A percentile compares a stretch with the other conserved stretches of the same genome.
Evolutionary conservation across 2,797 vertebrate species (phyloP).

Genomic region (Erpetoichthys calabaricus): DNA sequence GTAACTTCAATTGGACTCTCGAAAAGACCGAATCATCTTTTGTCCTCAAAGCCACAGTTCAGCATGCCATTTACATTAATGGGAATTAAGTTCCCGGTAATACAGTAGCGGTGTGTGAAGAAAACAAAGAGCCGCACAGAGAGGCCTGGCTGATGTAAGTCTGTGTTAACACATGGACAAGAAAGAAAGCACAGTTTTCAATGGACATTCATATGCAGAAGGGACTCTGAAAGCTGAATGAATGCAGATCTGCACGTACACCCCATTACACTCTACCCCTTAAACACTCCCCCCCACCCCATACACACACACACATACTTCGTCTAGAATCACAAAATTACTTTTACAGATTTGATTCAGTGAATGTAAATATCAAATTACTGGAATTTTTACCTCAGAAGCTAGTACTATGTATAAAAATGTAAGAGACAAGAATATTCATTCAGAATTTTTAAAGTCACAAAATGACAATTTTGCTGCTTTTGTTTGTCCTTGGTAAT

Average conservation of each 20-base stretch:
- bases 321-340: constrained; percentile 20
- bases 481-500: no score
- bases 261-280: constrained; percentile 22
- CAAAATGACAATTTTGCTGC: no score
- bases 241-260: constrained; percentile 47
- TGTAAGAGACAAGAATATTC: no score
- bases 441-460: no score
- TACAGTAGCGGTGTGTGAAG: constrained; percentile 11
- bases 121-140: constrained; percentile 29
- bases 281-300: no score
- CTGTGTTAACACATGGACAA: constrained; percentile 13
- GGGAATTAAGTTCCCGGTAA: constrained; percentile 11
- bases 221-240: constrained; percentile 24
- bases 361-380: constrained; percentile 32
- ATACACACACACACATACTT: no score
- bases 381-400: constrained; percentile 18
- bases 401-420: no score
- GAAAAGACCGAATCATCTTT: constrained; percentile 19
- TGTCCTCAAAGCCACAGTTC: constrained; percentile 20
- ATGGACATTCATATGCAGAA: constrained; percentile 31
- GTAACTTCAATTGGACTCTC: constrained; percentile 21
- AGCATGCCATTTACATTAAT: constrained; percentile 32
- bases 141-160: constrained; percentile 22
- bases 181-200: constrained; percentile 18
- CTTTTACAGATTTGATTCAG: constrained; percentile 10